Evolutionary conservation across 2,888 invertebrate genomes (phyloP).

Genomic region (Tiliacea aurago): DNA sequence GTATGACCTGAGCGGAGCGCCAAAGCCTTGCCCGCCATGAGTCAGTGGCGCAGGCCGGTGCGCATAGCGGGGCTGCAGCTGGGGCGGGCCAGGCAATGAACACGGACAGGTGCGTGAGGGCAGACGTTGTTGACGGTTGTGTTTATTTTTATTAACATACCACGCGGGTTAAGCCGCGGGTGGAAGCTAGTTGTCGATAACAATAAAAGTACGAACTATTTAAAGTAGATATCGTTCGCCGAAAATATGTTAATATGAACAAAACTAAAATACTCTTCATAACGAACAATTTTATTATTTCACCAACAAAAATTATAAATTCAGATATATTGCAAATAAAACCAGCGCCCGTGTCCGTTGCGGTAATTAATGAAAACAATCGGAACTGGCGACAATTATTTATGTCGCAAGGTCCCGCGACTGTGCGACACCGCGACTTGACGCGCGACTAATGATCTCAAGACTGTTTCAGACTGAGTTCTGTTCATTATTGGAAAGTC

Average conservation of each 20-base stretch:
- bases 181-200: no score
- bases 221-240: neutral
- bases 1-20: no score
- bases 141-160: no score
- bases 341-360: conserved; percentile 30
- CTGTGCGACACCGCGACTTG: conserved; percentile 41
- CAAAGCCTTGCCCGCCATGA: no score
- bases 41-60: no score
- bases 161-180: no score
- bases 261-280: conserved; percentile 34
- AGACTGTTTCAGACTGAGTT: neutral
- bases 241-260: conserved; percentile 23
- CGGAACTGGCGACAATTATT: conserved; percentile 52
- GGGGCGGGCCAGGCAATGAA: no score
- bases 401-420: conserved; percentile 23
- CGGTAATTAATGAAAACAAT: conserved; percentile 61
- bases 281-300: conserved; percentile 27
- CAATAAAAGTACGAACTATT: no score
- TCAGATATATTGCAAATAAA: conserved; percentile 57
- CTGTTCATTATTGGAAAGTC: conserved; percentile 17
- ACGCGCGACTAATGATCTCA: conserved; percentile 45
- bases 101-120: no score
- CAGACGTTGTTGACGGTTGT: no score
- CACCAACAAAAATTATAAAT: conserved; percentile 54
- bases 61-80: no score